A percentile compares a stretch with the other conserved stretches of the same genome.
Conservation (phyloP, 1,140 invertebrate species). For the Drosophila ambigua region DNA sequence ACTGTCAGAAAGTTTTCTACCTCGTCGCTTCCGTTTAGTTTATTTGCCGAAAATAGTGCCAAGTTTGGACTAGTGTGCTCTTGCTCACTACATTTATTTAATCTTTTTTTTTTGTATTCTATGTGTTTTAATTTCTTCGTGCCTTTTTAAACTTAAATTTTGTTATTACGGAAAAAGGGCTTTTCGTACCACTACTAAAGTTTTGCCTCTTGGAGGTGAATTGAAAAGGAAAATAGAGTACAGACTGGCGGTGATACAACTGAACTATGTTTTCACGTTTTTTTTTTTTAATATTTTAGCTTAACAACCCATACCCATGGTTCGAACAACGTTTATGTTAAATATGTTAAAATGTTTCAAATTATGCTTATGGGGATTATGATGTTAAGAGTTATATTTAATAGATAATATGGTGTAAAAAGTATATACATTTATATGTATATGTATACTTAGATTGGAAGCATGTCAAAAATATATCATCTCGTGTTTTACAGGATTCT, state of each 20-base stretch:
- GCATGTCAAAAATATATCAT: not conserved
- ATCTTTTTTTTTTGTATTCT: conserved; percentile 12
- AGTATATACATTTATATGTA: not conserved
- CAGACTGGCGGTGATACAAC: not conserved
- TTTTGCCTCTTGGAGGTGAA: conserved; percentile 38
- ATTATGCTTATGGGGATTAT: conserved; percentile 55
- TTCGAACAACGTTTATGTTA: conserved; percentile 13
- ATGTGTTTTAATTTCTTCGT: conserved; percentile 10
- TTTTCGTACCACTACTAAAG: conserved; percentile 42
- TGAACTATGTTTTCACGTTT: conserved; percentile 3
- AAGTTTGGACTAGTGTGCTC: conserved; percentile 55
- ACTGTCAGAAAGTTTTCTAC: conserved; percentile 67
- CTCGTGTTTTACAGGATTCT: not conserved
- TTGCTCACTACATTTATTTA: conserved; percentile 42
- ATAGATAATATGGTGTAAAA: conserved; percentile 17
- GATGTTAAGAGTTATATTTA: conserved; percentile 25
- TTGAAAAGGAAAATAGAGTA: conserved; percentile 45
- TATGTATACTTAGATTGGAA: conserved; percentile 1
- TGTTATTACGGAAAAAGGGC: conserved; percentile 51
- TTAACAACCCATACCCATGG: not conserved
- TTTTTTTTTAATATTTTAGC: conserved; percentile 1
- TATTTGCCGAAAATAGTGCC: conserved; percentile 58
- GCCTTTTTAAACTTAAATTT: not conserved
- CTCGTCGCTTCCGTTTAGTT: conserved; percentile 49
- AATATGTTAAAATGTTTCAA: conserved; percentile 46